Evolutionary conservation across 1,140 invertebrate genomes (phyloP), one percentile per base, ranked within the genome.

Genomic region (Melitaea cinxia): DNA sequence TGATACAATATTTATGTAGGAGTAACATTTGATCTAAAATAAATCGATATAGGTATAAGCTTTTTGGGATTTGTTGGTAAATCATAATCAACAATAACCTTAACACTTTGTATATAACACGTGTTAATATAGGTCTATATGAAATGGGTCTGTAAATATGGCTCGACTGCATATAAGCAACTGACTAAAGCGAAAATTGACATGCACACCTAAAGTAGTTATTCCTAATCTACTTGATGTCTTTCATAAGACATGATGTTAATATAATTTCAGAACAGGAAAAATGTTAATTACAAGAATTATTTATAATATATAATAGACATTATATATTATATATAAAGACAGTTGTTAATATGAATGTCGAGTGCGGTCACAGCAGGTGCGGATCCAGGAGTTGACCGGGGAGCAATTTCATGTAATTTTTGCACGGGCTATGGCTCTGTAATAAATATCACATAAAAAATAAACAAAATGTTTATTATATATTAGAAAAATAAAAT

Each of bases 301-400:
- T n/a, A n/a, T n/a, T n/a, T n/a, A n/a, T n/a, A n/a, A n/a, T n/a
- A n/a, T n/a, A n/a, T n/a, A n/a, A n/a, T n/a, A n/a, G n/a, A n/a
- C n/a, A n/a, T n/a, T n/a, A n/a, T n/a, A 10, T 33, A 33, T 6
- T 7, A 1, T 33, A 1, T 4, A 33, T 9, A n/a, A n/a, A 39
- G 15, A 39, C 23, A 56, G 62, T 65, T 65, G 62, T 65, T 65
- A 50, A 65, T 52, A 57, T 57, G 19, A 52, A 26, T n/a, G 39
- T 26, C 54, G 62, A 64, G 53, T 21, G 14, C 12, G 42, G 37
- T 55, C 28, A 49, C 39, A 54, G 30, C 9, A 33, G 30, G 30
- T 10, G 30, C 12, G 30, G 30, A 33, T 33, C 30, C 30, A 33
- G 6, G 30, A 33, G 7, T 33, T 33, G 30, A 10, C 4, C 7